Evolutionary conservation across 2,113 vertebrate genomes (phyloP), one percentile per base, ranked within the genome.

Genomic region (Mastomys natalensis): DNA sequence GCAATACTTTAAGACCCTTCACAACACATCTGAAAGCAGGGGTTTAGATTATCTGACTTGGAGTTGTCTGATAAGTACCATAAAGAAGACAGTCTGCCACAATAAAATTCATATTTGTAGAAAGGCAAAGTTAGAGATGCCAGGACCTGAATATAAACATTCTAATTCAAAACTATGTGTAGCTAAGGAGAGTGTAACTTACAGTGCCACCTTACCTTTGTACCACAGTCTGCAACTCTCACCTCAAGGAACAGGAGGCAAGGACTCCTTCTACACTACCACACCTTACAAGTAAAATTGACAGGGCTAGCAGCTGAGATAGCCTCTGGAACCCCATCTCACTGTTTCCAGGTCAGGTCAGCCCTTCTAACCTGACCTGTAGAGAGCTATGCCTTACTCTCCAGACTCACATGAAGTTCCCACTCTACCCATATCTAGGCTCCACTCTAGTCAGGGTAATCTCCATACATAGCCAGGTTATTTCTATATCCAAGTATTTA

Each of bases 391-490:
- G 29, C 3, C 11, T 26, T 55, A 7, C 9, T 45, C 29, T 51
- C 4, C 51, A 53, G 43, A 86, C 53, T 19, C 68, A 66, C 51
- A 53, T 10, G 6, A 0, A 0, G 5, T 10, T 13, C 13, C 7
- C 37, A 9, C 2, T 7, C 0, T 45, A 48, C 37, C 64, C 24
- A 34, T 1, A 53, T 15, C 34, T 9, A 12, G 11, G 77, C 9
- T 5, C 40, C 16, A 24, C 37, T 19, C 64, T 22, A 60, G 43
- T 5, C 74, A 62, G 8, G 55, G 31, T 43, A 6, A 24, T 43
- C 58, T 58, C 72, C 13, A 3, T 7, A 9, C 62, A 48, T 0
- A 26, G 0, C 2, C 43, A 6, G 0, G 10, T 43, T 8, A 1
- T n/a, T 53, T 58, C 55, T 91, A 48, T 1, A 1, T 5, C 40